Evolutionary conservation across 2,113 vertebrate genomes (phyloP).

Genomic region (Vidua chalybeata): DNA sequence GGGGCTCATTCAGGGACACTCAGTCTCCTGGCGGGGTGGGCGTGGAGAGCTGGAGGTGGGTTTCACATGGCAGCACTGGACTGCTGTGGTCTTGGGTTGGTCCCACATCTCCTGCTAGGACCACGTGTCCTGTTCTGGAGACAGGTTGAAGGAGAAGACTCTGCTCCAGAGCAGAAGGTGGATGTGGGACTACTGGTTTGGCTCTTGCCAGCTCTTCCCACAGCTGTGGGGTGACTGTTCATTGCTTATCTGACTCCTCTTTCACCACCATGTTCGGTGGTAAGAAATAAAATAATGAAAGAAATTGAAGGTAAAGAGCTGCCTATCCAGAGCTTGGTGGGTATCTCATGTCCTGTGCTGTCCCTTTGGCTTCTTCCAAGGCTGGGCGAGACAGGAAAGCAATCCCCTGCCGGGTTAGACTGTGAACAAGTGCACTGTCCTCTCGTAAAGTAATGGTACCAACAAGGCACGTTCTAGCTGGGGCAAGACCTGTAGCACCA

Average conservation of each 20-base stretch:
- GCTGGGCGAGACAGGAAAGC: neutral
- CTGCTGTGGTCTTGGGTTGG: neutral
- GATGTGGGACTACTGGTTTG: neutral
- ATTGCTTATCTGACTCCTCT: neutral
- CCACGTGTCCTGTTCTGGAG: neutral
- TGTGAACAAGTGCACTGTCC: no score
- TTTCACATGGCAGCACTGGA: rapidly evolving
- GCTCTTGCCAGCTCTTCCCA: neutral
- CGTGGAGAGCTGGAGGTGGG: neutral
- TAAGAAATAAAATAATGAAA: neutral
- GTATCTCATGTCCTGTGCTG: rapidly evolving
- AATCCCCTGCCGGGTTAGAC: neutral
- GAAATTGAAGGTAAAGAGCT: neutral
- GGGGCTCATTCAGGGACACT: rapidly evolving
- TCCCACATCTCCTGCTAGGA: neutral
- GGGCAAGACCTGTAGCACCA: neutral
- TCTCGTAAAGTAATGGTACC: no score
- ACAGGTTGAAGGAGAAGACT: neutral
- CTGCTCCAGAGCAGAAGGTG: neutral
- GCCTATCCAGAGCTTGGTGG: rapidly evolving
- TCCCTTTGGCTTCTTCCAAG: neutral
- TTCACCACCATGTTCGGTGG: rapidly evolving
- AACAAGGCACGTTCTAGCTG: neutral
- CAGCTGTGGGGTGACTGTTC: rapidly evolving
- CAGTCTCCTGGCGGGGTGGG: neutral